phyloP scores from a whole-genome alignment of 2,797 vertebrate genomes.

The Octomys mimax region DNA sequence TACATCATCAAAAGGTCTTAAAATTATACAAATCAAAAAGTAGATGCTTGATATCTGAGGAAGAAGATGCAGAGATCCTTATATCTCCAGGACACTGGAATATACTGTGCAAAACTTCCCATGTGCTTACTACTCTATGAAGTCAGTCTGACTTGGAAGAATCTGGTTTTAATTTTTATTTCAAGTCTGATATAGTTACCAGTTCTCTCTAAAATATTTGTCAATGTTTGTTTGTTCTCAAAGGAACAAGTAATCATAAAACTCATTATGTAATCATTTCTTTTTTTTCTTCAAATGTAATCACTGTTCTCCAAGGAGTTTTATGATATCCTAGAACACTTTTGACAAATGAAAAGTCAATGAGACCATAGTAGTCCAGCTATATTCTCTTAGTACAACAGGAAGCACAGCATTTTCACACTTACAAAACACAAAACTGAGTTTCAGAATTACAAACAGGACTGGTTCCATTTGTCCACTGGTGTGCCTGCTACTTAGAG shows the following conservation, averaged over 20 bases:
- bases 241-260: not conserved
- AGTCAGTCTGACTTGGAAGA: not conserved
- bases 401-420: not conserved
- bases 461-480: conserved; percentile 14
- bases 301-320: not conserved
- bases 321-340: not conserved
- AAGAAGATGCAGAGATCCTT: not conserved
- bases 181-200: not conserved
- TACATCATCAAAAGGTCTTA: not conserved
- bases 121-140: not conserved
- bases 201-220: not conserved
- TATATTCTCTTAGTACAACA: not conserved
- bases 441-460: not conserved
- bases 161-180: not conserved
- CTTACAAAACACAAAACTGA: conserved; percentile 43
- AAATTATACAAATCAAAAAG: not conserved
- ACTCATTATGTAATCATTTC: not conserved
- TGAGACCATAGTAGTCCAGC: not conserved
- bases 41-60: not conserved
- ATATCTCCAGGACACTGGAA: not conserved
- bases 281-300: not conserved
- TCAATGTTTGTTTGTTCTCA: conserved; percentile 9
- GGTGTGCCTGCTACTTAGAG: conserved; percentile 6
- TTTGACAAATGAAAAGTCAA: conserved; percentile 33
- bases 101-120: not conserved